Base-by-base conservation (phyloP, 2,113 vertebrate species). In the Myrmecophaga tridactyla region DNA sequence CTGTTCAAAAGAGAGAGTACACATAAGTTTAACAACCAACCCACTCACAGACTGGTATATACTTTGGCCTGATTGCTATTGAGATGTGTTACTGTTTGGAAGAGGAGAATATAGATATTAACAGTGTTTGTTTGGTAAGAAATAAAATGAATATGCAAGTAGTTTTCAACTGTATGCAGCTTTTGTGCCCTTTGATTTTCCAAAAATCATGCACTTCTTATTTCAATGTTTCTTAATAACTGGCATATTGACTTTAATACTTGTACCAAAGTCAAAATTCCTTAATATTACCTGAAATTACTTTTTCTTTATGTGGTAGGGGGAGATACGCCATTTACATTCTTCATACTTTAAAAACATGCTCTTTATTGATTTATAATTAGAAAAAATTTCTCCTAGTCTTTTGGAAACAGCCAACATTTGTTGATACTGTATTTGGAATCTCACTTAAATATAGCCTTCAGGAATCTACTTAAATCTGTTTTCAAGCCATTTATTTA, bases 401-500 rank as follows among this genome's bases (percentile, higher is more conserved):
- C 27, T 87, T 94, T 86, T 93, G 85, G 53, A 63, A 92, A 87
- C 7, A 87, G 29, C 51, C 36, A 92, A 3, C 82, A 75, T 60
- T 87, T 67, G 13, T 76, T 78, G 72, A n/a, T 81, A 83, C 39
- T 94, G 36, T 90, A 14, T 43, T 91, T 94, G 36, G 23, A 70
- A 86, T 8, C 56, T 85, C 13, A 31, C 41, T 14, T 75, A 93
- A 31, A 69, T 72, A 43, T 4, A 87, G 21, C 11, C 43, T 90
- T 67, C 31, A 70, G 25, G n/a, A 96, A 12, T 86, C 63, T 41
- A 34, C 67, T 93, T 90, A 77, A 65, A 58, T 21, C 29, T 76
- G 7, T 81, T 80, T 84, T 89, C 58, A 87, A 90, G 36, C n/a
- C 31, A 21, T 84, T 70, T 80, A 41, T 86, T 92, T 92, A 94